Evolutionary conservation across 2,888 invertebrate species (phyloP), one percentile per base, ranked within the genome.

Genomic region (Bhutanitis thaidina): DNA sequence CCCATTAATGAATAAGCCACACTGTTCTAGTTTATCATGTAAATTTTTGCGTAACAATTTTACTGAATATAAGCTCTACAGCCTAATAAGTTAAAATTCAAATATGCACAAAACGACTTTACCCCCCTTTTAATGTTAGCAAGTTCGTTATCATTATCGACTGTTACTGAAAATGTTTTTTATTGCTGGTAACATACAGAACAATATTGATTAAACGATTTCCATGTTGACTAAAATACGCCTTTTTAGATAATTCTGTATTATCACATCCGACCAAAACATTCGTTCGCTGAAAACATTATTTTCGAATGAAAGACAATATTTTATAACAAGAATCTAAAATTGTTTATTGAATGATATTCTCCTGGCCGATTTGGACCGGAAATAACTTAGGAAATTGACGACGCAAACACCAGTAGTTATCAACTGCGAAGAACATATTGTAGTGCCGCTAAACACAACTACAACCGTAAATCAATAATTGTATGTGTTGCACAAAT

Each of bases 61-160:
- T 20, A 20, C 20, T 67, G 53, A 78, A 74, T 76, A 56, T 65
- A 67, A 60, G 72, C 76, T 72, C 67, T 72, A 69, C 9, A 20
- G 58, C 43, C 27, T 53, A 47, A 55, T 59, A 58, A 53, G 55
- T 55, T 62, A 67, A 54, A 54, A 56, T 59, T 58, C 64, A 67
- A 65, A 64, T 67, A 63, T 68, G 68, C 67, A 66, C 58, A 68
- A 61, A 66, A 67, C 62, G 59, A 61, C 10, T 57, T 58, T 49
- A 51, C 49, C 51, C 44, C 20, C 47, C 40, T 46, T 41, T 51
- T 46, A 20, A 30, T 35, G 27, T 45, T 40, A 41, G 64, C 40
- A 47, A 20, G 15, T 52, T 44, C 61, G 58, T 64, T 52, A 35
- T 36, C 47, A 57, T 56, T 55, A 48, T 57, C 61, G 30, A 43